Evolutionary conservation across 2,888 invertebrate genomes (phyloP), one percentile per base, ranked within the genome.

Genomic region (Cacoxenus indagator): DNA sequence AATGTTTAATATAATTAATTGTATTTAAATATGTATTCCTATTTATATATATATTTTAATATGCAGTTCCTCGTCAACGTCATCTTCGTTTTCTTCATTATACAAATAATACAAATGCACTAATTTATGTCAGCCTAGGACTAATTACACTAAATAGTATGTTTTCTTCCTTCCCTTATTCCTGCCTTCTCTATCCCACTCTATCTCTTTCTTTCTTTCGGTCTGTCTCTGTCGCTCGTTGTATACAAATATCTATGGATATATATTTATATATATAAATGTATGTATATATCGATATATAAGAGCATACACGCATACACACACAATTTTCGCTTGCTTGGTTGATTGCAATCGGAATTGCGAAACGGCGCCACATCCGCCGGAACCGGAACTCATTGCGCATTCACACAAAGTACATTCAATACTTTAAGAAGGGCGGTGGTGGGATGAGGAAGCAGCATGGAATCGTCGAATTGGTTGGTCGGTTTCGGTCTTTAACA

Each of bases 51-150:
- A 73, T 67, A 69, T 37, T 62, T 9, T 62, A 24, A 62, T 62
- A 45, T 62, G 45, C 62, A 62, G 27, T 14, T 29, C 59, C 19
- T 43, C 45, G 22, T 19, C 37, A 19, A 17, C 37, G 1, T 29
- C 17, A n/a, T n/a, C 1, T 9, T 45, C 14, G 43, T 19, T 45
- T 4, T 48, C 67, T 73, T 77, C 72, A 77, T 82, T 76, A 78
- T 83, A 85, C 78, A 85, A 85, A 84, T 85, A 81, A 84, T 85
- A 85, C 76, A 85, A 85, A 85, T 85, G 82, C 76, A 76, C 77
- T 78, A 79, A 75, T 65, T 64, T 74, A 73, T 71, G 70, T 48
- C 48, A 17, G 68, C 68, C 67, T 74, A 73, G 31, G 43, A 43
- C 37, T 65, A 65, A 55, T 61, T 67, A 69, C 67, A 69, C 73